These are phyloP conservation scores for Caenorhabditis uteleia DNA, from an alignment of 2,888 invertebrate genomes.

Conservation along the genomic window DNA sequence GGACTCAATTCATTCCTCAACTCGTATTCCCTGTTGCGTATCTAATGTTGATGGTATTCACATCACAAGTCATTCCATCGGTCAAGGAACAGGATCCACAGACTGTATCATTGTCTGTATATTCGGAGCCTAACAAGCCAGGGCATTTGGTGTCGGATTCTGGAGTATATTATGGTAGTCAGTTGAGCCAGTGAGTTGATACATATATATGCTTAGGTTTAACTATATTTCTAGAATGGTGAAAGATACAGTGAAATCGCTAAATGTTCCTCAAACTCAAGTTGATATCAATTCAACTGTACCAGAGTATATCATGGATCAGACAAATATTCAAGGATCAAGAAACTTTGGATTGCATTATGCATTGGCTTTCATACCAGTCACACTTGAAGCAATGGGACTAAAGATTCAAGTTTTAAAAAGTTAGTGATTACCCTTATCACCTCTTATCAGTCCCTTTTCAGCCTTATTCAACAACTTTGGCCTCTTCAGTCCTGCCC, in stretches of 20 bases:
- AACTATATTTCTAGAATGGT: too few relatives aligned
- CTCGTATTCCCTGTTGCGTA: slow-evolving; percentile 54
- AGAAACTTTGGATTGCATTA: slow-evolving; percentile 54
- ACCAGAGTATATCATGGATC: slow-evolving; percentile 13
- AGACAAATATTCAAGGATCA: slow-evolving; percentile 36
- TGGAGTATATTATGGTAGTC: neutral
- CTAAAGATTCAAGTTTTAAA: neutral
- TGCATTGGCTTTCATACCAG: slow-evolving; percentile 45
- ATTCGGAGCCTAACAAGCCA: slow-evolving; percentile 14
- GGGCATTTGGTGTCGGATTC: slow-evolving; percentile 23
- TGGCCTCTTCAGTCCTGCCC: slow-evolving; percentile 47
- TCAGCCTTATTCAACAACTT: slow-evolving; percentile 58
- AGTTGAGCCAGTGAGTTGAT: too few relatives aligned
- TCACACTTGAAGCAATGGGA: neutral
- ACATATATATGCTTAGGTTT: too few relatives aligned
- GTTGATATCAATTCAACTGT: too few relatives aligned
- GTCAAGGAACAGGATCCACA: slow-evolving; percentile 45
- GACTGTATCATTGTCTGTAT: slow-evolving; percentile 26
- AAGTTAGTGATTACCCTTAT: too few relatives aligned
- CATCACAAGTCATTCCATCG: slow-evolving; percentile 37
- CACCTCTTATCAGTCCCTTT: too few relatives aligned
- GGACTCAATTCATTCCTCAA: slow-evolving; percentile 62
- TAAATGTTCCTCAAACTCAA: too few relatives aligned
- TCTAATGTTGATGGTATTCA: slow-evolving; percentile 38
- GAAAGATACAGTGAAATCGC: too few relatives aligned